Evolutionary conservation across 2,113 vertebrate species (phyloP).

Genomic region (Scomber scombrus): DNA sequence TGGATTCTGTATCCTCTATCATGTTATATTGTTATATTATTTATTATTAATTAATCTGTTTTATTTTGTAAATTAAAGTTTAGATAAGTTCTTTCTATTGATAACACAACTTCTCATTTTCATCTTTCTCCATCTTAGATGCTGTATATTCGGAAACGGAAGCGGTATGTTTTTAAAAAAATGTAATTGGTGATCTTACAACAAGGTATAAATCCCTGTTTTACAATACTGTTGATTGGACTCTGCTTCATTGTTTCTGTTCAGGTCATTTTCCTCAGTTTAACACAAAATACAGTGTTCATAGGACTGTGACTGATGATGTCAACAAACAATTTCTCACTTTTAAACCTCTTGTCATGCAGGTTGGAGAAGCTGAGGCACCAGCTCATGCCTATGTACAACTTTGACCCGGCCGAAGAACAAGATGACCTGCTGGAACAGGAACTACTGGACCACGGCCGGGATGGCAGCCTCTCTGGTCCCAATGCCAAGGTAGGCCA

Average conservation of each 20-base stretch:
- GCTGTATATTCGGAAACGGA: conserved; percentile 96
- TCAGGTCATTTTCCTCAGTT: too few relatives aligned
- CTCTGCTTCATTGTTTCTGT: too few relatives aligned
- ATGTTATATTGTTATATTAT: too few relatives aligned
- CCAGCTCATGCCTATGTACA: conserved; percentile 99
- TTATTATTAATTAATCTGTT: not conserved
- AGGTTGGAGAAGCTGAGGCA: conserved; percentile 97
- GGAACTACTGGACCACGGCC: conserved; percentile 94
- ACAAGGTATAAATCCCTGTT: not conserved
- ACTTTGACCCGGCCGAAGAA: conserved; percentile 96
- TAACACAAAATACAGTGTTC: too few relatives aligned
- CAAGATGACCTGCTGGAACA: conserved; percentile 98
- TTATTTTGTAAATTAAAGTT: not conserved
- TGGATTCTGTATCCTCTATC: too few relatives aligned
- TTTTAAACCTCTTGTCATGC: not conserved
- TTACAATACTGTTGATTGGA: too few relatives aligned
- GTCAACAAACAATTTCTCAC: not conserved
- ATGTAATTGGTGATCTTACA: not conserved
- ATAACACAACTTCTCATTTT: not conserved
- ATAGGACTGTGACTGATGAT: too few relatives aligned
- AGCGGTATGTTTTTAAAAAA: conserved; percentile 86
- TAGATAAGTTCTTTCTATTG: not conserved
- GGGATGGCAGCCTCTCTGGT: conserved; percentile 86
- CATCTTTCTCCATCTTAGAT: conserved; percentile 85
- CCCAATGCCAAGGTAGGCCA: conserved; percentile 83